Percentiles rank a stretch among this genome's conserved stretches.
These are phyloP conservation scores for Euzophera pinguis DNA, from an alignment of 2,888 invertebrate species.

Conservation along the genomic window DNA sequence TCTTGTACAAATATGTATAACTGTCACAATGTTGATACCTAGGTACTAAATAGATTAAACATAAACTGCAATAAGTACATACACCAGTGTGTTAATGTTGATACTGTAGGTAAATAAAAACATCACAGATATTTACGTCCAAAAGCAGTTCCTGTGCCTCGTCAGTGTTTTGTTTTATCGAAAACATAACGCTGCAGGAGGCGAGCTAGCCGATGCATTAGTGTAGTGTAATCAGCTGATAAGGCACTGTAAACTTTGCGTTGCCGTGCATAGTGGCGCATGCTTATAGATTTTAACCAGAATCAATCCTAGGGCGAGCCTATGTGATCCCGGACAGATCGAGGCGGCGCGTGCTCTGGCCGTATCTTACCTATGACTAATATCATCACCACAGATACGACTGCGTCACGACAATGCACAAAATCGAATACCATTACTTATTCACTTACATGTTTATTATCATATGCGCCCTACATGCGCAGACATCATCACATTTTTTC, in stretches of 20 bases:
- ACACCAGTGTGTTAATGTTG: too few species aligned
- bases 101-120: too few species aligned
- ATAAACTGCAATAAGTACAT: too few species aligned
- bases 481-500: slow-evolving; percentile 45
- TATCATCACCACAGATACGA: slow-evolving; percentile 39
- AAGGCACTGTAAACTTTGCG: slow-evolving; percentile 49
- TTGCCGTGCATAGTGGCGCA: slow-evolving; percentile 55
- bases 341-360: slow-evolving; percentile 24
- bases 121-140: neutral
- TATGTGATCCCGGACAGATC: slow-evolving; percentile 17
- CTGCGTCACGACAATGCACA: slow-evolving; percentile 67
- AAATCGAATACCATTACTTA: slow-evolving; percentile 71
- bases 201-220: slow-evolving; percentile 44
- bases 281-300: slow-evolving; percentile 55
- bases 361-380: slow-evolving; percentile 30
- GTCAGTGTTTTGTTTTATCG: slow-evolving; percentile 8
- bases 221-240: slow-evolving; percentile 71
- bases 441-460: slow-evolving; percentile 72
- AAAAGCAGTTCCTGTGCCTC: neutral
- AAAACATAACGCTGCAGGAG: slow-evolving; percentile 31
- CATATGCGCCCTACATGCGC: slow-evolving; percentile 72
- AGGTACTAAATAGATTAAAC: too few species aligned
- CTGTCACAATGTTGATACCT: too few species aligned
- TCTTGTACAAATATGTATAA: too few species aligned
- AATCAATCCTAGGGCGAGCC: slow-evolving; percentile 51